phyloP scores from a whole-genome alignment of 2,113 vertebrate species.

The Prietella phreatophila region DNA sequence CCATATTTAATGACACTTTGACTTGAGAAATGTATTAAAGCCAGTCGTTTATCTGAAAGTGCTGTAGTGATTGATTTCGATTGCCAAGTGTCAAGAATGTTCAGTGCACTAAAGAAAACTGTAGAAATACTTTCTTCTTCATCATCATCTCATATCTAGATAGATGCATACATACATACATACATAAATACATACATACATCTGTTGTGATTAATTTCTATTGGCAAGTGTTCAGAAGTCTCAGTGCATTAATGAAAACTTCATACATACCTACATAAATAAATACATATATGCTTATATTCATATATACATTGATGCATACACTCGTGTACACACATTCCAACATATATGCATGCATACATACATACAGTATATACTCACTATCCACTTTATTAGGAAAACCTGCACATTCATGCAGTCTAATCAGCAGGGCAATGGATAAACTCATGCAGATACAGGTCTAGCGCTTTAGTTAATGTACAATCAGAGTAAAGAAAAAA shows the following conservation, averaged over 20 bases:
- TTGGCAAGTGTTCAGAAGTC: too few species aligned
- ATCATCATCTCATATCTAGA: background rate
- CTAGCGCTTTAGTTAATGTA: too few species aligned
- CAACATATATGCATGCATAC: background rate
- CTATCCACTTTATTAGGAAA: too few species aligned
- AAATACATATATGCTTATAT: background rate
- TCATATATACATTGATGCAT: background rate
- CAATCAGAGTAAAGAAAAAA: too few species aligned
- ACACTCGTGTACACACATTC: background rate
- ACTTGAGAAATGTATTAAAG: constrained; percentile 89
- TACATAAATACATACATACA: background rate
- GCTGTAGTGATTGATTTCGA: constrained; percentile 28
- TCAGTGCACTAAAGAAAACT: background rate
- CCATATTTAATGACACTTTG: constrained; percentile 97
- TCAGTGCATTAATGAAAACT: too few species aligned
- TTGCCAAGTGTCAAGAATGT: background rate
- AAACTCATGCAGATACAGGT: too few species aligned
- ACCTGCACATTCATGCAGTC: too few species aligned
- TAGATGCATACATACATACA: background rate
- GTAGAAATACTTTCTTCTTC: background rate
- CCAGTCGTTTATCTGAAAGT: constrained; percentile 88
- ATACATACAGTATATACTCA: background rate
- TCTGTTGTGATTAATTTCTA: too few species aligned
- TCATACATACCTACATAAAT: background rate
- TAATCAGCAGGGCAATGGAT: too few species aligned